These are phyloP conservation scores for Porites lobata DNA, from an alignment of 92 coral and sea anemone genomes.

Conservation along the genomic window DNA sequence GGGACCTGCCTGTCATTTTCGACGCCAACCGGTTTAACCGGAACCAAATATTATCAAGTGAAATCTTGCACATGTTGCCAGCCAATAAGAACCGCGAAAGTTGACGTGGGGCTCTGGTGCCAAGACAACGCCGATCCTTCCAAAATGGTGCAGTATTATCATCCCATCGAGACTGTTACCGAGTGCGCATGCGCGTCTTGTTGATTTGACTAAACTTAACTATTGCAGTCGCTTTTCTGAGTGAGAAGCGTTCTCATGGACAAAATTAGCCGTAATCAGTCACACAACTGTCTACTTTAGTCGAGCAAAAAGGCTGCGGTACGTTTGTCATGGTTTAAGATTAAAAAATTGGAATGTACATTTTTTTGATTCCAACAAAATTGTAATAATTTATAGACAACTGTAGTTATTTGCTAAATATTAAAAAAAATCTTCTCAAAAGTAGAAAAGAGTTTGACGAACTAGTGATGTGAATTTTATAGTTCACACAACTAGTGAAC, in stretches of 20 bases:
- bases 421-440: too few relatives aligned
- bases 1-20: constrained; percentile 67
- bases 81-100: constrained; percentile 40
- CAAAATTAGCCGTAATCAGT: too few relatives aligned
- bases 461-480: too few relatives aligned
- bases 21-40: constrained; percentile 58
- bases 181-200: constrained; percentile 71
- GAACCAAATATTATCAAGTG: constrained; percentile 32
- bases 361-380: background rate
- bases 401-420: too few relatives aligned
- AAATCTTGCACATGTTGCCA: constrained; percentile 66
- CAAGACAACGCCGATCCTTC: constrained; percentile 40
- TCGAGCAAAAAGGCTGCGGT: too few relatives aligned
- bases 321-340: too few relatives aligned
- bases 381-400: too few relatives aligned
- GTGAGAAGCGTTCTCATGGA: too few relatives aligned
- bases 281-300: too few relatives aligned
- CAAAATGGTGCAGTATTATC: constrained; percentile 52
- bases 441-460: too few relatives aligned
- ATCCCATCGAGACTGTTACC: constrained; percentile 55
- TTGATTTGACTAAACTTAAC: constrained; percentile 22
- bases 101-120: constrained; percentile 71
- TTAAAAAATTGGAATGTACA: too few relatives aligned
- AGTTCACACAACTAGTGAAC: too few relatives aligned
- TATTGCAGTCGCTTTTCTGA: background rate